Conservation (phyloP, 2,888 invertebrate species). For the Hirtodrosophila duncani region DNA sequence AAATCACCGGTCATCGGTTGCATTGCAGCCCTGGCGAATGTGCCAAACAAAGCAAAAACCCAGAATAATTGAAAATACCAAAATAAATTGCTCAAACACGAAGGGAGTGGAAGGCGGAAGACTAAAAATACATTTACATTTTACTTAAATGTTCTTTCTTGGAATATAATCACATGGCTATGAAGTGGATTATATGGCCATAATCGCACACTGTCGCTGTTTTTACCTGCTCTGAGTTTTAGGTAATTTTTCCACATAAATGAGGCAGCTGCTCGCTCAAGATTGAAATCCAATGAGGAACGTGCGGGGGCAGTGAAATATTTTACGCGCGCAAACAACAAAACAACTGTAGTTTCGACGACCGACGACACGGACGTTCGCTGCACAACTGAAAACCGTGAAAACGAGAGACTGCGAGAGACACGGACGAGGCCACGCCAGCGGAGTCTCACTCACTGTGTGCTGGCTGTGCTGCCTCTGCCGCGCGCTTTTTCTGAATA, state of each 20-base stretch:
- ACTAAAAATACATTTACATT: constrained; percentile 56
- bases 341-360: constrained; percentile 43
- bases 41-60: constrained; percentile 28
- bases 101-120: constrained; percentile 30
- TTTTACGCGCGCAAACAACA: constrained; percentile 63
- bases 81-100: constrained; percentile 53
- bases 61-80: constrained; percentile 60
- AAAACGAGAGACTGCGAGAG: constrained; percentile 40
- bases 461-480: constrained; percentile 6
- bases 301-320: constrained; percentile 29
- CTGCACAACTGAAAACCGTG: constrained; percentile 58
- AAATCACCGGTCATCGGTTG: constrained; percentile 33
- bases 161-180: constrained; percentile 28
- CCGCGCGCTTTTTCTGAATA: constrained; percentile 6
- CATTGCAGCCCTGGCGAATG: constrained; percentile 43
- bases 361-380: constrained; percentile 68
- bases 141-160: constrained; percentile 36
- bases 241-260: no score
- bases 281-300: not conserved
- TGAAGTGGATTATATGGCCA: no score
- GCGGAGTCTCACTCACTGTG: constrained; percentile 52
- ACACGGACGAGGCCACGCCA: constrained; percentile 56
- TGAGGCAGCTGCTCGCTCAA: not conserved
- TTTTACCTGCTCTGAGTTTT: constrained; percentile 65
- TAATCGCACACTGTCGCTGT: constrained; percentile 46